A percentile compares a stretch with the other conserved stretches of the same genome.
phyloP scores from a whole-genome alignment of 1,140 invertebrate genomes.

The Pantala flavescens region DNA sequence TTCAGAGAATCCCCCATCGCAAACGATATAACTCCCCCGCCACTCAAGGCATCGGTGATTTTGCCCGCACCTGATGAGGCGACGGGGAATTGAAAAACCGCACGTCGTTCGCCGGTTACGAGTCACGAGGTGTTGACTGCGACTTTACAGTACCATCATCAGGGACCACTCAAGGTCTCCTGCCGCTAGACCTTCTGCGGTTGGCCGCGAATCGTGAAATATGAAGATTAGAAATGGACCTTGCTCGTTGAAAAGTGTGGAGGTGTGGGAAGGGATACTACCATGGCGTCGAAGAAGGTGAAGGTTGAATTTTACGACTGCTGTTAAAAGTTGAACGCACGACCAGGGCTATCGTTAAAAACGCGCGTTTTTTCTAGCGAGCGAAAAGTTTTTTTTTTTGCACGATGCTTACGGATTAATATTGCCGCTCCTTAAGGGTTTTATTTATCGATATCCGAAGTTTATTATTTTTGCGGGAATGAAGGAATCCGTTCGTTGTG shows the following conservation, averaged over 20 bases:
- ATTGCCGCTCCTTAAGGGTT: neutral
- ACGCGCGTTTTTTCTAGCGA: neutral
- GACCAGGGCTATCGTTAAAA: neutral
- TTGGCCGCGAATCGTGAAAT: neutral
- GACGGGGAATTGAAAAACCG: neutral
- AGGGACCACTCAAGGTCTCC: neutral
- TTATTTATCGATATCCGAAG: too few species aligned
- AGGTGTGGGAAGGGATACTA: neutral
- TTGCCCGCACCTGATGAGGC: too few species aligned
- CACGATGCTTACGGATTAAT: neutral
- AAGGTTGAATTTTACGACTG: neutral
- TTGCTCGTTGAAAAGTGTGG: neutral
- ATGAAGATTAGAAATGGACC: conserved; percentile 1
- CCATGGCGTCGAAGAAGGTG: neutral
- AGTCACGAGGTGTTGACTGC: neutral
- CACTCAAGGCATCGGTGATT: too few species aligned
- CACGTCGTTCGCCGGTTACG: neutral
- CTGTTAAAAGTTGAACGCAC: neutral
- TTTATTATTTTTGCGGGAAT: too few species aligned
- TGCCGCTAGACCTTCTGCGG: neutral
- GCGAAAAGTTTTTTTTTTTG: neutral
- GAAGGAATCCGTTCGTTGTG: too few species aligned
- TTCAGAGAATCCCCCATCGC: too few species aligned
- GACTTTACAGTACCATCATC: neutral
- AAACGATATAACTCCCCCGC: too few species aligned